A percentile compares a stretch with the other conserved stretches of the same genome.
Evolutionary conservation across 2,113 vertebrate species (phyloP).

Genomic region (Etia nguti): DNA sequence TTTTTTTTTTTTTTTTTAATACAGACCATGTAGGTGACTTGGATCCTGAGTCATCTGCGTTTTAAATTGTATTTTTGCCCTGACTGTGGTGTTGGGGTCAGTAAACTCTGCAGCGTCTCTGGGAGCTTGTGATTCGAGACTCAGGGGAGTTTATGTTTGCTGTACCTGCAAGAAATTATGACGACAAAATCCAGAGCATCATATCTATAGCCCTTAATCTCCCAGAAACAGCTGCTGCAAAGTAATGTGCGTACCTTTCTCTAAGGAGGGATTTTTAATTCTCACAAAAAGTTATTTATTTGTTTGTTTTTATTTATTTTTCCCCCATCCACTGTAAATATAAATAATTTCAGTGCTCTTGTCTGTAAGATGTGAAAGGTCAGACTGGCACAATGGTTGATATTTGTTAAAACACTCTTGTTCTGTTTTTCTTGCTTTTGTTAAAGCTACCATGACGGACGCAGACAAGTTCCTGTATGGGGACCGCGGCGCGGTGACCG

Average conservation of each 20-base stretch:
- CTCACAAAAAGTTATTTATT: not conserved
- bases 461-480: conserved; percentile 76
- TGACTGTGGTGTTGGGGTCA: not conserved
- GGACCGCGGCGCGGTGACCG: conserved; percentile 52
- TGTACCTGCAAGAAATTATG: not conserved
- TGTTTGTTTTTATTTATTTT: fast-evolving
- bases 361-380: not conserved
- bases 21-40: not conserved
- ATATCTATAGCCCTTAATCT: not conserved
- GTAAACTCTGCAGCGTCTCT: not conserved
- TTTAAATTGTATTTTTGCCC: not conserved
- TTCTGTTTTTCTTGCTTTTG: not conserved
- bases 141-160: not conserved
- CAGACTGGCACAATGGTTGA: not conserved
- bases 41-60: not conserved
- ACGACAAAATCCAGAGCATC: not conserved
- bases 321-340: not conserved
- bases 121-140: not conserved
- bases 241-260: not conserved
- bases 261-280: not conserved
- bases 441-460: conserved; percentile 70
- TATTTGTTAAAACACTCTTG: not conserved
- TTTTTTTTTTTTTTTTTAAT: not conserved
- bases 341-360: not conserved
- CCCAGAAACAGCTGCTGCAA: fast-evolving